phyloP scores from a whole-genome alignment of 1,140 invertebrate genomes.

The Apis laboriosa region DNA sequence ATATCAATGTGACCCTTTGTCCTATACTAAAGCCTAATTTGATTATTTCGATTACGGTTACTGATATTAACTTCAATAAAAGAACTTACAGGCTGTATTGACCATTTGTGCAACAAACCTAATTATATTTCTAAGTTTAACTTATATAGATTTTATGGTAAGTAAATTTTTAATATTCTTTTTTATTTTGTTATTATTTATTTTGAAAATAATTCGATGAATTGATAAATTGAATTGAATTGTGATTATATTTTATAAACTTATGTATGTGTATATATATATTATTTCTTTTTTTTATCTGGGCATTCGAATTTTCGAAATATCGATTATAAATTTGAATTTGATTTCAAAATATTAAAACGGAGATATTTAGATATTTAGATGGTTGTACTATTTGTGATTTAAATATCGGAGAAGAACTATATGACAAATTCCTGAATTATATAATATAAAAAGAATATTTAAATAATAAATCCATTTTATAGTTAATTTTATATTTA shows the following conservation, averaged over 20 bases:
- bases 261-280: background rate
- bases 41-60: conserved; percentile 67
- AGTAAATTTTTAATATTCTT: background rate
- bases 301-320: no score
- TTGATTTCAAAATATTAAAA: no score
- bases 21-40: conserved; percentile 52
- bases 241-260: background rate
- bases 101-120: conserved; percentile 20
- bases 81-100: conserved; percentile 63
- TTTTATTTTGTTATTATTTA: background rate
- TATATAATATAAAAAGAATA: no score
- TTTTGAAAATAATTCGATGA: background rate
- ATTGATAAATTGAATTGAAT: background rate
- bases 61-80: conserved; percentile 73
- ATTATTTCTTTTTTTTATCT: no score
- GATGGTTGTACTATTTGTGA: no score
- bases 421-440: no score
- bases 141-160: background rate
- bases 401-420: no score
- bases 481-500: no score
- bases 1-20: conserved; percentile 40
- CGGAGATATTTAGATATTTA: no score
- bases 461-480: no score
- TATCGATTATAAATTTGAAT: no score
- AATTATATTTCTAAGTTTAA: conserved; percentile 16